These are phyloP conservation scores for Silurus asotus DNA, from an alignment of 2,113 vertebrate genomes.

Conservation along the genomic window DNA sequence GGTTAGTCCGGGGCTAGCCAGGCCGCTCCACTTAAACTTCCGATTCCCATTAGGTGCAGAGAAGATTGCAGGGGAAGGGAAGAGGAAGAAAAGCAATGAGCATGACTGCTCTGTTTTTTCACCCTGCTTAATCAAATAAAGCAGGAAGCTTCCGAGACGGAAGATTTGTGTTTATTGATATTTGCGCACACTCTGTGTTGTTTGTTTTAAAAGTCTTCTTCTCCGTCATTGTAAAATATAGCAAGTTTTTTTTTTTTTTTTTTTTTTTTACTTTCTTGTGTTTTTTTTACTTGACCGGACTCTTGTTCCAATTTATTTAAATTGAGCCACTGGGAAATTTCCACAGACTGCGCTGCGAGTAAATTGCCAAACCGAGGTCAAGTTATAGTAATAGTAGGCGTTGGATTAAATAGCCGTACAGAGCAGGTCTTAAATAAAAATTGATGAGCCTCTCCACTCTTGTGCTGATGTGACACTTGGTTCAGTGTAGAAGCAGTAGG, in stretches of 20 bases:
- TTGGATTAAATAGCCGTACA: conserved; percentile 59
- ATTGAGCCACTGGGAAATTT: conserved; percentile 67
- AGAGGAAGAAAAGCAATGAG: conserved; percentile 95
- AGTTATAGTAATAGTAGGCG: conserved; percentile 64
- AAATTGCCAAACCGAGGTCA: conserved; percentile 54
- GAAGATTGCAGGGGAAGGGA: conserved; percentile 87
- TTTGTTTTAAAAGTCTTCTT: conserved; percentile 67
- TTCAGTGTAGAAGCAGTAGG: conserved; percentile 27
- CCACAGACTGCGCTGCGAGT: conserved; percentile 43
- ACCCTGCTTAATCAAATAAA: conserved; percentile 97
- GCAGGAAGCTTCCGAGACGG: conserved; percentile 93
- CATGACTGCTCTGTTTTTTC: conserved; percentile 94
- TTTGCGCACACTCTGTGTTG: conserved; percentile 74
- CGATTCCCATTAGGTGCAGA: conserved; percentile 95
- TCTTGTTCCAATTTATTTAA: conserved; percentile 56
- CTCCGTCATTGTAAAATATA: conserved; percentile 50
- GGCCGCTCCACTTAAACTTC: conserved; percentile 92
- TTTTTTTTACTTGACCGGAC: conserved; percentile 6
- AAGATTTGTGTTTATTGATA: conserved; percentile 93
- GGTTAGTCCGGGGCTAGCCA: conserved; percentile 96
- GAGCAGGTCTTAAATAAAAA: conserved; percentile 63
- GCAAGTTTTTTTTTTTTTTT: conserved; percentile 33
- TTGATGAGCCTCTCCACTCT: conserved; percentile 60
- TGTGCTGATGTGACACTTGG: conserved; percentile 49
- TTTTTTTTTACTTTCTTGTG: not conserved